Evolutionary conservation across 64 coral and sea anemone species (phyloP), one percentile per base, ranked within the genome.

Genomic region (Montipora foliosa): DNA sequence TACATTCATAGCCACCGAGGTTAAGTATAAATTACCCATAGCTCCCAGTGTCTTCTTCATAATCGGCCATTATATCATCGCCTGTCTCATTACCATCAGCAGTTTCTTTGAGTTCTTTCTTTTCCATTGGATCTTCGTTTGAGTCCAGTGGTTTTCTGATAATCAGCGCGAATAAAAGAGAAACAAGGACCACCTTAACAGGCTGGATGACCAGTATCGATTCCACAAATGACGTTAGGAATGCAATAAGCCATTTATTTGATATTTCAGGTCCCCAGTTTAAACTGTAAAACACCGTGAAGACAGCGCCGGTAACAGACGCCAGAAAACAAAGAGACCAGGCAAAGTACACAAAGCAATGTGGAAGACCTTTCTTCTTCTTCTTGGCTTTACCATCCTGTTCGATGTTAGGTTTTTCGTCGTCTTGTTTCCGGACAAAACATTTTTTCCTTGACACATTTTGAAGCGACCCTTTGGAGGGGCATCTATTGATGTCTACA

Each of bases 261-360:
- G 96, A 89, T 4, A 89, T 89, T 44, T 98, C 97, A 5, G 94
- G 82, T 11, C 97, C 97, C 97, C 97, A 98, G 11, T 78, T 51
- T 9, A 95, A 80, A 20, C 94, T 95, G 79, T 98, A 98, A 16
- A 98, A 95, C 10, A 98, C 94, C 6, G 97, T 98, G 29, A 98
- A 96, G 10, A 84, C 69, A 4, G 94, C 82, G 3, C 78, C 88
- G 0, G 84, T 77, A 4, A 66, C 67, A 5, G 95, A 91, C 12
- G 94, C 82, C 2, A 94, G 62, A 6, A 47, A 88, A 21, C 91
- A 96, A 13, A 94, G 74, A 47, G 87, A 45, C 91, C 94, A 98
- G 10, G 97, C 94, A 7, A 98, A 64, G 67, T 96, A 98, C 9
- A 92, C 74, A 64, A 88, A 94, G 25, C 90, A 76, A 12, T 95